phyloP scores from a whole-genome alignment of 53 echinoderm and acorn worm genomes.

The Pentamera pediparva region DNA sequence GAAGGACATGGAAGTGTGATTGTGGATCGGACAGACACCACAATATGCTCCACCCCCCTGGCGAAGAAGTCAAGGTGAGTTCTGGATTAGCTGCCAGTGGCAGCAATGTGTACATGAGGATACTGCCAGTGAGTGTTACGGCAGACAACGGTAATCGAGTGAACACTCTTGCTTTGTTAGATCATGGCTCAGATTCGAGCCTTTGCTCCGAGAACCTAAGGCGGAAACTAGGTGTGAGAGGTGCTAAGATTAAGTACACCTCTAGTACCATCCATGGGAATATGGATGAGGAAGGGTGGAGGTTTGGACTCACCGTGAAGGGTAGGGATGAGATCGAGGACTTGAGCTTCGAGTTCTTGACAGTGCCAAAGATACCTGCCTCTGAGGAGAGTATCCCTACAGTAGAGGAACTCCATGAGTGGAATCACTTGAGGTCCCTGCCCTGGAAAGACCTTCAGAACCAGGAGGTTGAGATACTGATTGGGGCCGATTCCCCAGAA shows the following conservation, averaged over 20 bases:
- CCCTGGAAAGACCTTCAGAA: conserved; percentile 27
- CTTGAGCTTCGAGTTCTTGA: conserved; percentile 33
- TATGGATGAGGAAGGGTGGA: conserved; percentile 37
- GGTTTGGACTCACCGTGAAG: conserved; percentile 18
- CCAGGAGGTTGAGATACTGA: conserved; percentile 25
- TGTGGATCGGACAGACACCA: conserved; percentile 41
- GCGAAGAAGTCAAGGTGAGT: conserved; percentile 22
- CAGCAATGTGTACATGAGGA: conserved; percentile 43
- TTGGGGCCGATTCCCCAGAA: conserved; percentile 39
- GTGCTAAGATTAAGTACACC: conserved; percentile 34
- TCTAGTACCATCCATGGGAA: conserved; percentile 43
- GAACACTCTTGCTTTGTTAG: conserved; percentile 41
- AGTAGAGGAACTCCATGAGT: conserved; percentile 37
- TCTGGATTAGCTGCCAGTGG: conserved; percentile 44
- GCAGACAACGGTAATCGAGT: conserved; percentile 40
- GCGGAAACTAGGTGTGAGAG: conserved; percentile 28
- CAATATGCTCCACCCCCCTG: conserved; percentile 38
- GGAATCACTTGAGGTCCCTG: conserved; percentile 39
- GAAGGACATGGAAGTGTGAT: conserved; percentile 30
- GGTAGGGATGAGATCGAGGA: conserved; percentile 38
- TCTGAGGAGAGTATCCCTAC: conserved; percentile 33
- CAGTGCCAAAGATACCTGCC: conserved; percentile 42
- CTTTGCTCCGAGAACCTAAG: conserved; percentile 40
- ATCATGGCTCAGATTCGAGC: conserved; percentile 50
- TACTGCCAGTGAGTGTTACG: conserved; percentile 35